A percentile compares a stretch with the other conserved stretches of the same genome.
Conservation (phyloP, 2,113 vertebrate species). For the Lonchura striata region DNA sequence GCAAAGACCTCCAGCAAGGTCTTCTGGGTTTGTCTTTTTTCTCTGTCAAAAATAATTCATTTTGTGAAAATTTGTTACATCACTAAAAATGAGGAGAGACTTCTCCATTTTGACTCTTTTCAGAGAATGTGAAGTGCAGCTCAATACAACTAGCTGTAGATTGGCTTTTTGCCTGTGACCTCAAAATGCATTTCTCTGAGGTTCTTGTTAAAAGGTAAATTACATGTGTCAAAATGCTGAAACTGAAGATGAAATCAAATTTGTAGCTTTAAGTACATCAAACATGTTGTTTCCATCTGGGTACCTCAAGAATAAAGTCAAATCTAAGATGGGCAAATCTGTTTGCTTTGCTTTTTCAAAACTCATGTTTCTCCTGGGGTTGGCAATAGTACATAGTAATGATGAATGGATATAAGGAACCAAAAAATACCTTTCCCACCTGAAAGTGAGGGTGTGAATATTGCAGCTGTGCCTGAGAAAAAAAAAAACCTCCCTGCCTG, state of each 20-base stretch:
- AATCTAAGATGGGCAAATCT: neutral
- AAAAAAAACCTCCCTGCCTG: neutral
- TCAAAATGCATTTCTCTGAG: neutral
- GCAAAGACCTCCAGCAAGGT: neutral
- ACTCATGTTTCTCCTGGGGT: neutral
- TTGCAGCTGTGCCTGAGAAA: neutral
- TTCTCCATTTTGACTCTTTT: neutral
- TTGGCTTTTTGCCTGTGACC: neutral
- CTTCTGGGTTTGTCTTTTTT: neutral
- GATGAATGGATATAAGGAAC: neutral
- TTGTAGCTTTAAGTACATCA: neutral
- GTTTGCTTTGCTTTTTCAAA: neutral
- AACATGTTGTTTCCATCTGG: neutral
- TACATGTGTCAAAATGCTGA: neutral
- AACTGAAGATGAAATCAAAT: constrained; percentile 13
- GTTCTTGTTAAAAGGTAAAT: neutral
- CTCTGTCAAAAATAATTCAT: neutral
- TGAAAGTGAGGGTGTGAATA: neutral
- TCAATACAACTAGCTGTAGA: neutral
- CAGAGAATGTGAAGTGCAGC: neutral
- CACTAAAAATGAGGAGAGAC: neutral
- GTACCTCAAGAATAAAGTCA: neutral
- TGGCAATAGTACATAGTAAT: neutral
- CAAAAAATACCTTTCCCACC: neutral
- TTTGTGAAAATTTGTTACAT: neutral